Base-by-base conservation (phyloP, 1,140 invertebrate species). In the Andricus grossulariae region DNA sequence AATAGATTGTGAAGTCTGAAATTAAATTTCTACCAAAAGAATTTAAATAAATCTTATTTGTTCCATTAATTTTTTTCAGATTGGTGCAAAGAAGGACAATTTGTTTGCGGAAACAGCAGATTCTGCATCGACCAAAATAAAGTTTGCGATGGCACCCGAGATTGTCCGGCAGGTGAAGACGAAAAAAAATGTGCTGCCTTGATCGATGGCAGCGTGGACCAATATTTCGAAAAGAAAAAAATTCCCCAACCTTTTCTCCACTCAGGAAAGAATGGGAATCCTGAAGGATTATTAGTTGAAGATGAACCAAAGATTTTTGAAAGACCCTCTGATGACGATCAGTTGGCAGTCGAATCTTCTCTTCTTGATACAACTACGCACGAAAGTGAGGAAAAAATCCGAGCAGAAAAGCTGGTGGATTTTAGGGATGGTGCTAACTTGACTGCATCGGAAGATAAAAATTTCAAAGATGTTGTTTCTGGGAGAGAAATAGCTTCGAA, bases 141-240 rank as follows among this genome's bases (percentile, higher is more conserved):
- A 79, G 93, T 96, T 49, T 97, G 96, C 89, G 95, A 97, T 88
- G 95, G 95, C 1, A 89, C 91, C 11, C 92, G 93, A 21, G 95
- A 98, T 84, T 98, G 97, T 91, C 95, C 95, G 0, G 92, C 94
- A 73, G 95, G 94, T 1, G 96, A 97, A 86, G 97, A 98, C 88
- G 97, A 97, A 88, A 93, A 93, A 55, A 94, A 94, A 75, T 96
- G 95, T 83, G 94, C 91, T 0, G 90, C 91, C 16, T 70, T 91
- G 1, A 88, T 90, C 32, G 88, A 90, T 8, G 91, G 91, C 12
- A 66, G n/a, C 8, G n/a, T 39, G 4, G 88, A 92, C 19, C 50
- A 81, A 45, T 85, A 82, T 39, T 73, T 77, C 1, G 71, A 82
- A 15, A 80, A 84, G 66, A 81, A 78, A 21, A 79, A 81, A 74